Conservation (phyloP, 2,888 invertebrate genomes). For the Conops quadrifasciatus region DNA sequence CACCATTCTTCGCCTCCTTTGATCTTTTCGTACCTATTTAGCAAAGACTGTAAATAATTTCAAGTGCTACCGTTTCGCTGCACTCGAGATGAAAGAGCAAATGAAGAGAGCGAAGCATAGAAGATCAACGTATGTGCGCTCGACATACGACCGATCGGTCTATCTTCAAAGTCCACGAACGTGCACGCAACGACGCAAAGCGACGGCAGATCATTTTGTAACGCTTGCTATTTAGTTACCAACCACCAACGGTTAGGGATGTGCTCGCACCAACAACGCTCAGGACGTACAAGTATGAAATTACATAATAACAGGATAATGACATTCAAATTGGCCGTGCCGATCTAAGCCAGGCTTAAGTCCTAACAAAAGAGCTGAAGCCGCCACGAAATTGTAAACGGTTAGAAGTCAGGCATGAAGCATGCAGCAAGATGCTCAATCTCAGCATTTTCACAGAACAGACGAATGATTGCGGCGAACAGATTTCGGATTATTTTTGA, state of each 20-base stretch:
- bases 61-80: constrained; percentile 35
- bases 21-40: neutral
- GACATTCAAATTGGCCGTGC: constrained; percentile 36
- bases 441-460: neutral
- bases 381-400: neutral
- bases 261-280: too few species aligned
- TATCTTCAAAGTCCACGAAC: too few species aligned
- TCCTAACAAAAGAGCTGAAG: neutral
- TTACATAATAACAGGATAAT: constrained; percentile 55
- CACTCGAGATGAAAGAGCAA: constrained; percentile 2
- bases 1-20: neutral
- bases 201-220: neutral
- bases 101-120: constrained; percentile 14
- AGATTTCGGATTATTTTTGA: too few species aligned
- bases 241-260: constrained; percentile 22
- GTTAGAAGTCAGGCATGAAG: too few species aligned
- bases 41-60: constrained; percentile 39
- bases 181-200: neutral
- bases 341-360: constrained; percentile 35
- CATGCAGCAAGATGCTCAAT: too few species aligned
- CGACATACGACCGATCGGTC: too few species aligned
- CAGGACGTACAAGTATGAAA: constrained; percentile 47
- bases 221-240: neutral
- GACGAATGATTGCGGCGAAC: neutral
- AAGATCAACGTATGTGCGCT: neutral